phyloP scores from a whole-genome alignment of 2,797 vertebrate genomes.

The Protonibea diacanthus region DNA sequence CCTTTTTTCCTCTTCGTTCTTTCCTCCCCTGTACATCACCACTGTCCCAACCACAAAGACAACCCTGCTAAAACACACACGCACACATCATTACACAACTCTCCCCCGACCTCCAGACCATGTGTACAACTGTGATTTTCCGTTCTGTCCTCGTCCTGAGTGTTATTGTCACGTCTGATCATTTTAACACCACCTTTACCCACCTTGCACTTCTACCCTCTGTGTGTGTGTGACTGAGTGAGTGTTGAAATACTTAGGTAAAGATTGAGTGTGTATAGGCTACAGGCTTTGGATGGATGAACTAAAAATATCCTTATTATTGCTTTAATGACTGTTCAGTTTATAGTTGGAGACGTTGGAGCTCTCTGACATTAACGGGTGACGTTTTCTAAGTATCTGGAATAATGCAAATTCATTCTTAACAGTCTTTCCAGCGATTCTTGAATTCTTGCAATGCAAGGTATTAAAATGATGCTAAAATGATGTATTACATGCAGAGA shows the following conservation, averaged over 20 bases:
- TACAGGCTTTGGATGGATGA: not conserved
- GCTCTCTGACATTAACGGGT: conserved; percentile 17
- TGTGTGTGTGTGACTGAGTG: conserved; percentile 1
- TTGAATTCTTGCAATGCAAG: not conserved
- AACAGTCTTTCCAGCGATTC: not conserved
- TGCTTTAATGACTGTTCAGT: not conserved
- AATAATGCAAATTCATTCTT: not conserved
- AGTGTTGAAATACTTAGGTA: not conserved
- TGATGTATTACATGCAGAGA: conserved; percentile 11
- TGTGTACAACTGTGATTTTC: conserved; percentile 37
- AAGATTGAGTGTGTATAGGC: not conserved
- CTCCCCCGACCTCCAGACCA: conserved; percentile 41
- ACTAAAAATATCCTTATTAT: not conserved
- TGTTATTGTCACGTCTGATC: conserved; percentile 40
- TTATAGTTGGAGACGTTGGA: conserved; percentile 6
- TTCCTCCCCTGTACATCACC: conserved; percentile 27
- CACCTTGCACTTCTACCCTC: conserved; percentile 41
- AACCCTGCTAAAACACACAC: conserved; percentile 11
- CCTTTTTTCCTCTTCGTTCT: conserved; percentile 37
- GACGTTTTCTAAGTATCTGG: conserved; percentile 42
- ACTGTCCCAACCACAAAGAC: conserved; percentile 27
- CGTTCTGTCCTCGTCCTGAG: conserved; percentile 52
- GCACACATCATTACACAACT: conserved; percentile 25
- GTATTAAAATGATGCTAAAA: not conserved
- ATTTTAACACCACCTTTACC: conserved; percentile 54